Percentiles rank a stretch among this genome's conserved stretches.
Evolutionary conservation across 1,140 invertebrate genomes (phyloP).

Genomic region (Bombus impatiens): DNA sequence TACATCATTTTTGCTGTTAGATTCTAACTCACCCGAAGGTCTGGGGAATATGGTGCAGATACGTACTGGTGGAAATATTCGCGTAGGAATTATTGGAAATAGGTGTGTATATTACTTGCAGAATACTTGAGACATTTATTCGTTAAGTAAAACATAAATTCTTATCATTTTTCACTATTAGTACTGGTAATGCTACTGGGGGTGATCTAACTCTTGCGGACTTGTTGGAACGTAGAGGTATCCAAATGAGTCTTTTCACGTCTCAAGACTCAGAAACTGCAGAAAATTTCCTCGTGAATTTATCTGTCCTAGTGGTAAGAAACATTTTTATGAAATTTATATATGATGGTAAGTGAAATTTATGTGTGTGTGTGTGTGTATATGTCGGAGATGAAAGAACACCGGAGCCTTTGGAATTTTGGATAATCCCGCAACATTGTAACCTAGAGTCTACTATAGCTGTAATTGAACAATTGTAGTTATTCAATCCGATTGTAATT

Average conservation of each 20-base stretch:
- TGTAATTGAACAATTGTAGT: too few relatives aligned
- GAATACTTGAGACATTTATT: not conserved
- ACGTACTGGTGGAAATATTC: constrained; percentile 46
- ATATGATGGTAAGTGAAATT: too few relatives aligned
- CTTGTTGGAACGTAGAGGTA: constrained; percentile 51
- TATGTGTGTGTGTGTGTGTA: too few relatives aligned
- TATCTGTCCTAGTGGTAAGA: constrained; percentile 64
- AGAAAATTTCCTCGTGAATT: constrained; percentile 65
- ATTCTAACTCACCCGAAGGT: constrained; percentile 37
- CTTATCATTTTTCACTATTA: constrained; percentile 20
- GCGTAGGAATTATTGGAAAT: constrained; percentile 49
- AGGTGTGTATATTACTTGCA: constrained; percentile 39
- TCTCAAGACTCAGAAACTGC: constrained; percentile 33
- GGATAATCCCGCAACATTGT: too few relatives aligned
- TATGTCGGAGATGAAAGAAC: too few relatives aligned
- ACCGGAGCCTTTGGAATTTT: too few relatives aligned
- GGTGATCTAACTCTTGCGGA: constrained; percentile 48
- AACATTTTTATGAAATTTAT: not conserved
- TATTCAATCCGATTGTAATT: too few relatives aligned
- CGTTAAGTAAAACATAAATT: not conserved
- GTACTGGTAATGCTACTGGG: constrained; percentile 8
- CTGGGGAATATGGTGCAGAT: constrained; percentile 52
- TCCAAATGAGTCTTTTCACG: constrained; percentile 40
- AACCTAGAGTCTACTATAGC: too few relatives aligned
- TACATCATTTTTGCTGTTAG: constrained; percentile 18